These are phyloP conservation scores for Notoglanidium macrostoma DNA, from an alignment of 2,797 vertebrate genomes.

Conservation along the genomic window DNA sequence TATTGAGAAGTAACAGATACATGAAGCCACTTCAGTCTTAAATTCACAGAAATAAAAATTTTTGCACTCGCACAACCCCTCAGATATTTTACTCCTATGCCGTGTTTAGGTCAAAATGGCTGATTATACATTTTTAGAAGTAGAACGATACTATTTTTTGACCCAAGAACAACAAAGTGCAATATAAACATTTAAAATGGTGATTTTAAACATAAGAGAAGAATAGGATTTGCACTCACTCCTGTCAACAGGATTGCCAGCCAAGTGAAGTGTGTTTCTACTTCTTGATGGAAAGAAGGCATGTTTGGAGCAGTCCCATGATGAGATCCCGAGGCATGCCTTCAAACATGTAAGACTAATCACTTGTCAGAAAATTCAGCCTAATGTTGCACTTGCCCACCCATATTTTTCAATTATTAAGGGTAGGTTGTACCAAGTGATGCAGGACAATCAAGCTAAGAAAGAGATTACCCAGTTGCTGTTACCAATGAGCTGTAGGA, in stretches of 20 bases:
- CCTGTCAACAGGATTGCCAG: background rate
- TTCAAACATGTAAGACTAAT: too few relatives aligned
- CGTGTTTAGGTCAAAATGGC: background rate
- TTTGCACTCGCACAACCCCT: background rate
- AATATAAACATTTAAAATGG: background rate
- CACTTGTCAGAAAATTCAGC: too few relatives aligned
- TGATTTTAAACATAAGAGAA: background rate
- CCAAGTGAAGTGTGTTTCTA: background rate
- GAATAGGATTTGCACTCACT: background rate
- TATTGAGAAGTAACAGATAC: constrained; percentile 4
- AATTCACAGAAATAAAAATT: background rate
- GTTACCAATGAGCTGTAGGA: too few relatives aligned
- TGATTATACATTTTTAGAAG: background rate
- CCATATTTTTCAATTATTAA: too few relatives aligned
- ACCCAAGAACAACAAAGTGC: background rate
- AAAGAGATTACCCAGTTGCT: too few relatives aligned
- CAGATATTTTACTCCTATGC: background rate
- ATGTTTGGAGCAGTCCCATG: too few relatives aligned
- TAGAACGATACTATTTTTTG: background rate
- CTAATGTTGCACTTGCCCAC: too few relatives aligned
- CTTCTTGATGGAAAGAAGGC: background rate
- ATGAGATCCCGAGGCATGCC: too few relatives aligned
- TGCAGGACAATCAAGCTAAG: too few relatives aligned
- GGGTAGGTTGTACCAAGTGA: too few relatives aligned
- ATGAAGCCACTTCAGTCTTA: background rate